Percentiles rank a stretch among this genome's conserved stretches.
Evolutionary conservation across 2,113 vertebrate species (phyloP).

Genomic region (Malaclemys terrapin): DNA sequence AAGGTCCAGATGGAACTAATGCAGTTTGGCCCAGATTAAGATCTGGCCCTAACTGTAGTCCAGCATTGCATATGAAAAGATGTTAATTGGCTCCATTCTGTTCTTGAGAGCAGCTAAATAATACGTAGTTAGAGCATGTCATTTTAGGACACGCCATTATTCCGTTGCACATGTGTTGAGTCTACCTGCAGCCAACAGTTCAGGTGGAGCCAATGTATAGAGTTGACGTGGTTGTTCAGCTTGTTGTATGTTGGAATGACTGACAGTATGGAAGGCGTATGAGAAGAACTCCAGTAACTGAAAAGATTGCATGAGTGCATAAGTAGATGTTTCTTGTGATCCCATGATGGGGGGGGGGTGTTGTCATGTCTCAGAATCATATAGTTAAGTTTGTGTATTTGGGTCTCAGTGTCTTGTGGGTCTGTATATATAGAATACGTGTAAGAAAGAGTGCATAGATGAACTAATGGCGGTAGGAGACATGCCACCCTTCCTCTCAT

Average conservation of each 20-base stretch:
- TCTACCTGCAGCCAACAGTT: neutral
- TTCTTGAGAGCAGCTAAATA: neutral
- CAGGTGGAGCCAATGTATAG: neutral
- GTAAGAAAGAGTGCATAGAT: neutral
- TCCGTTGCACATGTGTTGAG: neutral
- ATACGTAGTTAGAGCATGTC: neutral
- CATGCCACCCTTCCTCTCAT: neutral
- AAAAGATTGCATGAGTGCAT: neutral
- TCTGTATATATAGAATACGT: neutral
- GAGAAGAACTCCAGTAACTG: neutral
- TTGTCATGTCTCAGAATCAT: neutral
- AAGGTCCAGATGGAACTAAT: neutral
- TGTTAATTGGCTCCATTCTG: neutral
- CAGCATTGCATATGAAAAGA: neutral
- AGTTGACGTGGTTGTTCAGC: neutral
- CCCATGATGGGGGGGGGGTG: neutral
- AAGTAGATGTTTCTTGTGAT: neutral
- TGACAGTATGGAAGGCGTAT: neutral
- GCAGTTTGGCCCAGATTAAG: neutral
- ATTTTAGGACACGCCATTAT: neutral
- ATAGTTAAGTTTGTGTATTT: neutral
- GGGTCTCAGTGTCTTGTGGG: neutral
- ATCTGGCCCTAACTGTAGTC: neutral
- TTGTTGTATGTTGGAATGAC: neutral
- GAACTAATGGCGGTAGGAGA: neutral